Evolutionary conservation across 2,888 invertebrate genomes (phyloP).

Genomic region (Phalera bucephala): DNA sequence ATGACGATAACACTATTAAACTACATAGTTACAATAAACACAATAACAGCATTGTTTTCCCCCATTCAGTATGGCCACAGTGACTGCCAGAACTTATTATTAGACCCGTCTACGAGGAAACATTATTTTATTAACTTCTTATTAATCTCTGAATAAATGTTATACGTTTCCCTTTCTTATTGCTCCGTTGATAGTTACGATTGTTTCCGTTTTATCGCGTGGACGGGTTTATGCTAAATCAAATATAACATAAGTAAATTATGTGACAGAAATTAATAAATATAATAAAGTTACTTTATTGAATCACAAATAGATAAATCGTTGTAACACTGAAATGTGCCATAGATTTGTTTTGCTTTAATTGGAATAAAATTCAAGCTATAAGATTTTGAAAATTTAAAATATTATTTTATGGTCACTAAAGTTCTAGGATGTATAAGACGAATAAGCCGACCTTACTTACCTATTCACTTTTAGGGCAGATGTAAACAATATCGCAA

Average conservation of each 20-base stretch:
- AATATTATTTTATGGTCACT: too few relatives aligned
- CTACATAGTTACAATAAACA: constrained; percentile 7
- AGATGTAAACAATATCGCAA: too few relatives aligned
- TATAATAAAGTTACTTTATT: too few relatives aligned
- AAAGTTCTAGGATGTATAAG: too few relatives aligned
- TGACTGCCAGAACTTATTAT: constrained; percentile 49
- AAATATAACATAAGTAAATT: neutral
- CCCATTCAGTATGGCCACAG: constrained; percentile 31
- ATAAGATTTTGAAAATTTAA: too few relatives aligned
- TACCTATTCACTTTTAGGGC: too few relatives aligned
- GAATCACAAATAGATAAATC: too few relatives aligned
- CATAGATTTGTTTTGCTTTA: too few relatives aligned
- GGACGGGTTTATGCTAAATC: constrained; percentile 11
- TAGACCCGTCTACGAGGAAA: constrained; percentile 39
- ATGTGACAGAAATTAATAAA: neutral
- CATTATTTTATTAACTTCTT: constrained; percentile 49
- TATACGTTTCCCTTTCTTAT: constrained; percentile 31
- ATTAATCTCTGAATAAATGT: constrained; percentile 43
- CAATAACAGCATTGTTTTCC: constrained; percentile 13
- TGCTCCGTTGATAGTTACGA: constrained; percentile 29
- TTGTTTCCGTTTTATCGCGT: constrained; percentile 20
- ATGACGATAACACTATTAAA: too few relatives aligned
- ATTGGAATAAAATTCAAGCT: too few relatives aligned
- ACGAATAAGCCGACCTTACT: too few relatives aligned
- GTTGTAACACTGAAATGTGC: too few relatives aligned